Evolutionary conservation across 1,140 invertebrate genomes (phyloP), one percentile per base, ranked within the genome.

Genomic region (Bradysia coprophila): DNA sequence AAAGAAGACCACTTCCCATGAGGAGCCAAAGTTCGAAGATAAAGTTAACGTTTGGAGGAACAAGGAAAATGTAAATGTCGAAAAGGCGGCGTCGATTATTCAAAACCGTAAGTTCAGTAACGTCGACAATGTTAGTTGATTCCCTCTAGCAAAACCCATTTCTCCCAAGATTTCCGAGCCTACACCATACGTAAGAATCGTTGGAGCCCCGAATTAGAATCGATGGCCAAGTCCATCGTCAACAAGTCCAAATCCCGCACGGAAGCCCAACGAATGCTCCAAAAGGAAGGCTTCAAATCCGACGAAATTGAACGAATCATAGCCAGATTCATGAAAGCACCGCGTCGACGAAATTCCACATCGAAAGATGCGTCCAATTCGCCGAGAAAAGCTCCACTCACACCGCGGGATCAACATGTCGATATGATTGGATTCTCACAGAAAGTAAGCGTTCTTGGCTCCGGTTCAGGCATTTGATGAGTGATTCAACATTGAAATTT

Each of bases 51-150:
- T 28, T 6, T 13, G 13, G 5, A 51, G 49, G 16, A 49, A 55
- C 18, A 69, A 67, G 53, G 64, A 69, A 48, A 66, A 66, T 42
- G 44, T 70, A 4, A 63, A 66, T 43, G 60, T 62, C 28, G 65
- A 72, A 38, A 61, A 71, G 48, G 75, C 76, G 20, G 75, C 75
- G 5, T 65, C 69, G 31, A 53, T 78, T 13, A 78, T 76, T 47
- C 76, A 79, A 56, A 76, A 73, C 50, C 69, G 75, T 78, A 62
- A 68, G 72, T 69, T 43, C 42, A 42, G 53, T 45, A 54, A 64
- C 48, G 55, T 59, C 34, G 42, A 47, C 16, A 28, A 45, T 13
- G 38, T 48, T 21, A 40, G 47, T 32, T 39, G 36, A 21, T 43
- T 43, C 41, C 31, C 43, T 45, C 45, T 37, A 40, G 28, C n/a